A percentile compares a stretch with the other conserved stretches of the same genome.
phyloP scores from a whole-genome alignment of 2,797 vertebrate genomes.

The Megaceryle alcyon region DNA sequence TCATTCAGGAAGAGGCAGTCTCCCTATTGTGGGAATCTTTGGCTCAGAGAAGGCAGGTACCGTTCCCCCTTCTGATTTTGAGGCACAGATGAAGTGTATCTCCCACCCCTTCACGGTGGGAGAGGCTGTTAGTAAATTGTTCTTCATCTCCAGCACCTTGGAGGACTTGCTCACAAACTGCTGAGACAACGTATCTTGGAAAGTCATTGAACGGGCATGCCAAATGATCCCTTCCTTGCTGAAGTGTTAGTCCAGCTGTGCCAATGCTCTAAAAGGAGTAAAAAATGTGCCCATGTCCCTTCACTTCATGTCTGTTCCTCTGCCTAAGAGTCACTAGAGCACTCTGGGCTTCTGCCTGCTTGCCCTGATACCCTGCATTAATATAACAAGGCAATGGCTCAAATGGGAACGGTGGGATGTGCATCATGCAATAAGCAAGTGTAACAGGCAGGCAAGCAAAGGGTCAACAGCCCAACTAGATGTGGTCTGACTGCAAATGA shows the following conservation, averaged over 20 bases:
- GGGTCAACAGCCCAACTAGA: not conserved
- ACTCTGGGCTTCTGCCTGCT: not conserved
- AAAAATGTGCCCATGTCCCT: not conserved
- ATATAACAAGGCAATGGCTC: not conserved
- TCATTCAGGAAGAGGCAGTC: not conserved
- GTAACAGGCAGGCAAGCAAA: not conserved
- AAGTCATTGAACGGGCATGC: not conserved
- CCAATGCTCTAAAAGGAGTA: not conserved
- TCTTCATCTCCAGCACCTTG: not conserved
- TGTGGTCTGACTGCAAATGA: not conserved
- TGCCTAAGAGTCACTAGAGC: not conserved
- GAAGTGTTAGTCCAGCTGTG: not conserved
- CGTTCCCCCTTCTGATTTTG: not conserved
- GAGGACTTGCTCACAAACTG: not conserved
- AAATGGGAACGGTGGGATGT: not conserved
- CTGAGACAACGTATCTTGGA: not conserved
- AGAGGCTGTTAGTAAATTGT: not conserved
- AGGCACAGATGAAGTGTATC: not conserved
- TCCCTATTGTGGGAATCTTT: not conserved
- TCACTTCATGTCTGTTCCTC: not conserved
- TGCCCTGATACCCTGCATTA: not conserved
- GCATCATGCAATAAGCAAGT: not conserved
- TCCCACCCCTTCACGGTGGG: not conserved
- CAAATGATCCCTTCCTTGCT: not conserved
- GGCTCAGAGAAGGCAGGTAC: not conserved